Base-by-base conservation (phyloP, 1,140 invertebrate genomes). In the Ceratina japonica region DNA sequence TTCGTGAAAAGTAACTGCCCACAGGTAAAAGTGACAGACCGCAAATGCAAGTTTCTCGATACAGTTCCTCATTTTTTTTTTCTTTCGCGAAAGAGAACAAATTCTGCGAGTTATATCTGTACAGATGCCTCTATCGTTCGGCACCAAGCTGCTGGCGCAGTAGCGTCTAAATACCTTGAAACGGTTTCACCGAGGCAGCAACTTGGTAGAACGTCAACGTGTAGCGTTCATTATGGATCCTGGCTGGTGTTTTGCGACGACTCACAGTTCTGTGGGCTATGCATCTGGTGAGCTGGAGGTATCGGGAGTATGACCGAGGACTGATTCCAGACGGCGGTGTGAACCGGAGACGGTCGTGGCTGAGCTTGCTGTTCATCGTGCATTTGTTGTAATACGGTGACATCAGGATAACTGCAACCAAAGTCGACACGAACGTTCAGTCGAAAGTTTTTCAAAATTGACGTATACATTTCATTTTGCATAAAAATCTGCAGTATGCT, bases 191-290 rank as follows among this genome's bases (percentile, higher is more conserved):
- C 70, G 87, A 84, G 84, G 66, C 86, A 87, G 83, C 84, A 81
- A 87, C 73, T 85, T 80, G 72, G 76, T 69, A 75, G 70, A 82
- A 81, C 77, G 68, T 73, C 79, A 70, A 75, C 65, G 62, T 81
- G 85, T 70, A 88, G 81, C 74, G 79, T 90, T 89, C 90, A 92
- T 91, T 92, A 92, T 92, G 90, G 89, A 90, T 92, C 90, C 88
- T 91, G 91, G 80, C 80, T 92, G 56, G 86, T 89, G 70, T 87
- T 89, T 83, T 91, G 89, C 59, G 90, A 81, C n/a, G 88, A 87
- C 61, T 91, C 90, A 83, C 88, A 88, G 82, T 85, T 90, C 64
- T 90, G 89, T 24, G 87, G 85, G 71, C 69, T 89, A 56, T 87
- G 87, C 81, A 88, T 75, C 71, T 89, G 88, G 56, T 80, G 83